phyloP scores from a whole-genome alignment of 2,113 vertebrate species.

The Hemibagrus wyckioides region DNA sequence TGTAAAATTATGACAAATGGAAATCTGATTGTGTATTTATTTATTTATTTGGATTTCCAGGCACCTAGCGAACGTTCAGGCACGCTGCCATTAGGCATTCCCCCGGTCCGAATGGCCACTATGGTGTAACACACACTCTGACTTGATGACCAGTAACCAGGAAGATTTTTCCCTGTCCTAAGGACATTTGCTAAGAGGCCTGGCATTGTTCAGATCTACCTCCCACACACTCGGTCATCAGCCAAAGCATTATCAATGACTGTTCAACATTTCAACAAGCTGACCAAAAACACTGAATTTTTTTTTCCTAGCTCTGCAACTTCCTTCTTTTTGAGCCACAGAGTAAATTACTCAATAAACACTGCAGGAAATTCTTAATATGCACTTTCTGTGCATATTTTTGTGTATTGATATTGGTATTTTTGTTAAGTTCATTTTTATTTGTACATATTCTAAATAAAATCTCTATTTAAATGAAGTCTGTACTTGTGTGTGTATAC shows the following conservation, averaged over 20 bases:
- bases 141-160: neutral
- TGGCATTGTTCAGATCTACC: neutral
- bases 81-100: constrained; percentile 58
- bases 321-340: neutral
- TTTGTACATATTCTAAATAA: neutral
- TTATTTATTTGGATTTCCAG: constrained; percentile 49
- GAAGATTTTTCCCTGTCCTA: neutral
- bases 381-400: neutral
- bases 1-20: neutral
- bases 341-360: neutral
- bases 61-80: constrained; percentile 52
- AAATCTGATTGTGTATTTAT: neutral
- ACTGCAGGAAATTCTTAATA: neutral
- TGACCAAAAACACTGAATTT: neutral
- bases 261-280: neutral
- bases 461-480: neutral
- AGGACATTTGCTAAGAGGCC: neutral
- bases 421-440: neutral
- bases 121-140: constrained; percentile 61
- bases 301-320: neutral
- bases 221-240: neutral
- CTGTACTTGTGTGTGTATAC: neutral
- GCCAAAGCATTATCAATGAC: neutral
- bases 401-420: neutral
- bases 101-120: constrained; percentile 68